Evolutionary conservation across 2,797 vertebrate genomes (phyloP).

Genomic region (Lagorchestes hirsutus): DNA sequence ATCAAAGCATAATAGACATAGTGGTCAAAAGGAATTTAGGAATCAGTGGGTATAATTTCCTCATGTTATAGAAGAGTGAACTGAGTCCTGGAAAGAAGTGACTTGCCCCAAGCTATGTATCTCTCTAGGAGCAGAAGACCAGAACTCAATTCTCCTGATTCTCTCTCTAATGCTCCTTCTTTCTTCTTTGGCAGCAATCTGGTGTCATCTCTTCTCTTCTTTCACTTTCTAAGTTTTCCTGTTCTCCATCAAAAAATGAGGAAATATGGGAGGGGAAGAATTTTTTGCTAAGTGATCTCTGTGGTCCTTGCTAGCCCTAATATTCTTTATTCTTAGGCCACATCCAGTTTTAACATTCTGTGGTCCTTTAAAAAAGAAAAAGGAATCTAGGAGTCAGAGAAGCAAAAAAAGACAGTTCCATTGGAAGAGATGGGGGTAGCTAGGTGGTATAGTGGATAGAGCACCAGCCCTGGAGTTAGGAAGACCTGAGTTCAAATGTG

Average conservation of each 20-base stretch:
- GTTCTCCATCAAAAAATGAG: neutral
- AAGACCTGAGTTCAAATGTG: neutral
- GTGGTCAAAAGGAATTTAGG: neutral
- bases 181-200: too few relatives aligned
- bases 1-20: neutral
- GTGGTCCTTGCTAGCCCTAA: neutral
- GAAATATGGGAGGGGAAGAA: neutral
- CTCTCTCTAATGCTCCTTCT: neutral
- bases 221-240: neutral
- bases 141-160: neutral
- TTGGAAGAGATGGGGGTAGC: neutral
- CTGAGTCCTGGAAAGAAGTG: neutral
- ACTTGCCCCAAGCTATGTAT: neutral
- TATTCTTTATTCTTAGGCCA: neutral
- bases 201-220: neutral
- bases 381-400: neutral
- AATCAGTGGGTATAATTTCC: neutral
- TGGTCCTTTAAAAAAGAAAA: neutral
- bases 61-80: neutral
- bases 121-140: neutral
- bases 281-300: neutral
- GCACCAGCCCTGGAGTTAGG: neutral
- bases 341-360: neutral
- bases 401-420: neutral
- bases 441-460: neutral